Base-by-base conservation (phyloP, 53 echinoderm and acorn worm genomes). In the Zoroaster sp. region DNA sequence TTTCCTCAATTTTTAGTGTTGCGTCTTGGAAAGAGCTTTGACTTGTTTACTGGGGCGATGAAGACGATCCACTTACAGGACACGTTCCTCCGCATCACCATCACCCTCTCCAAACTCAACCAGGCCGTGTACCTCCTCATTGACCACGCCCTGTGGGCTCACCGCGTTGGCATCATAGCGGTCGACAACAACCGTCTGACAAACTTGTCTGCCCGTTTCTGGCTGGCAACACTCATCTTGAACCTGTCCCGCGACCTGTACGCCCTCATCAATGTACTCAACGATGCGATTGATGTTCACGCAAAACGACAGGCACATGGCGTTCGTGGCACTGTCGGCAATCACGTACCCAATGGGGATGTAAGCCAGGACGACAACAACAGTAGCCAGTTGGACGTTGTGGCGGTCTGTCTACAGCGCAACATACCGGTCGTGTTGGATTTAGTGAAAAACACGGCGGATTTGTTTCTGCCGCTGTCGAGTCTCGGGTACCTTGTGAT, bases 91-190 rank as follows among this genome's bases (percentile, higher is more conserved):
- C 91, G 91, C 40, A 86, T 96, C 35, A 91, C 94, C 77, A 88
- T 99, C 38, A 94, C 99, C 8, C 87, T 96, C 4, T 89, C 96
- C 85, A 99, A 99, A 83, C 66, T 99, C 49, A 99, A 99, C 94
- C 91, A 94, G 63, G 96, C 99, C 15, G 73, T 92, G n/a, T 99
- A 99, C 53, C 90, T 99, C 69, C 83, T 99, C 0, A 75, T 98
- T 28, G 99, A 99, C 83, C 99, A 99, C 83, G 52, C 94, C 39
- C 89, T 99, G n/a, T 99, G 96, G 96, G 91, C 94, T 4, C 91
- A 99, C 23, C 90, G 93, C 43, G 69, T 94, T 6, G 96, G 96
- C 33, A 63, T 99, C 9, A 66, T 94, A 49, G 70, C 78, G 37
- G 65, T 93, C 39, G 91, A 98, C 86, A 88, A 52, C 54, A 91